Evolutionary conservation across 2,113 vertebrate genomes (phyloP).

Genomic region (human): DNA sequence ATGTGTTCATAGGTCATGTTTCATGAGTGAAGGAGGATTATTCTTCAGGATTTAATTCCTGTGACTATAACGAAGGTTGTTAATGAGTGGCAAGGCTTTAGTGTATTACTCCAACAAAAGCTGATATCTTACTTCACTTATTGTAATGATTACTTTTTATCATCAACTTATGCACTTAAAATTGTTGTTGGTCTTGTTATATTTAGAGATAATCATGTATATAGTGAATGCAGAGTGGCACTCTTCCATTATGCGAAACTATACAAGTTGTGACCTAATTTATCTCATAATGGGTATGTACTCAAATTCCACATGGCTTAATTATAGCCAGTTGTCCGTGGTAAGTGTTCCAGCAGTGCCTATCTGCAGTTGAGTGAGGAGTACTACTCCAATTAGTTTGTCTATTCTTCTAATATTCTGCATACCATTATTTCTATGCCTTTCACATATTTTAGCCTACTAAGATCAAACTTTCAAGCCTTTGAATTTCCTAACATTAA

Average conservation of each 20-base stretch:
- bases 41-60: background rate
- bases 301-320: background rate
- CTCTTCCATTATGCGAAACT: background rate
- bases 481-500: background rate
- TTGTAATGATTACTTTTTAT: background rate
- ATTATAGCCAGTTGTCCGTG: background rate
- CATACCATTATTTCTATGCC: background rate
- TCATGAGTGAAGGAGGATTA: background rate
- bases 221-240: background rate
- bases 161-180: background rate
- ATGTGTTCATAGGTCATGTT: background rate
- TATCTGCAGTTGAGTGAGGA: background rate
- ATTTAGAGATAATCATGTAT: background rate
- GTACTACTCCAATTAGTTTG: background rate
- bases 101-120: background rate
- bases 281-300: background rate
- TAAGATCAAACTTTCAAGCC: background rate
- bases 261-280: background rate
- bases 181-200: background rate
- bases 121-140: background rate
- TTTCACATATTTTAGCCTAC: background rate
- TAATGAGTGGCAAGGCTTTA: background rate
- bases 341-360: background rate
- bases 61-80: background rate
- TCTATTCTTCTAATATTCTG: background rate